phyloP scores from a whole-genome alignment of 2,888 invertebrate species.

The Cyrtodaria siliqua region DNA sequence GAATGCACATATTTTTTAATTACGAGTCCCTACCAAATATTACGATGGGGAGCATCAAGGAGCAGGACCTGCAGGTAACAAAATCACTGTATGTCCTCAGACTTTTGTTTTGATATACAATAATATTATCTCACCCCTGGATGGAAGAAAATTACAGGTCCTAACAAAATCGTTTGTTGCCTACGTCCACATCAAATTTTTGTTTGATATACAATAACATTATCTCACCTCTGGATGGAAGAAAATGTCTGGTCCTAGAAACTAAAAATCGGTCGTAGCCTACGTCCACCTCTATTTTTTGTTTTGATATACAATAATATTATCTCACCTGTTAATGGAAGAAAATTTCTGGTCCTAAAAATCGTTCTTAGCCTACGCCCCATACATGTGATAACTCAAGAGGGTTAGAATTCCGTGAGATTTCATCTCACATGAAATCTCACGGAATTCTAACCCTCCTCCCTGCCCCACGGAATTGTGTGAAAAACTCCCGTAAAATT shows the following conservation, averaged over 20 bases:
- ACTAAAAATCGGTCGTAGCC: conserved; percentile 98
- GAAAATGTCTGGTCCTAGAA: conserved; percentile 99
- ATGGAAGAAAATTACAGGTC: conserved; percentile 99
- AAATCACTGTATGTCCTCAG: conserved; percentile 89
- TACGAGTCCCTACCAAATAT: too few relatives aligned
- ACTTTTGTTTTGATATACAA: conserved; percentile 95
- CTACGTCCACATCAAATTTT: too few relatives aligned
- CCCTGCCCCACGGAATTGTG: too few relatives aligned
- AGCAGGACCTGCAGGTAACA: too few relatives aligned
- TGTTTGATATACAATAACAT: too few relatives aligned
- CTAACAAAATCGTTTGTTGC: conserved; percentile 98
- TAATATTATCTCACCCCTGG: conserved; percentile 95
- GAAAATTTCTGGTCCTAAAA: conserved; percentile 99
- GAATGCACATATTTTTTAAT: too few relatives aligned
- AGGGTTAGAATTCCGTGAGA: too few relatives aligned
- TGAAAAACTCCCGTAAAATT: too few relatives aligned
- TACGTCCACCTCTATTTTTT: conserved; percentile 96
- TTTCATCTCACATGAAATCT: too few relatives aligned
- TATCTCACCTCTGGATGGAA: conserved; percentile 97
- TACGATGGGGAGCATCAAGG: too few relatives aligned
- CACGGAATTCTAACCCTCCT: too few relatives aligned
- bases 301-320: conserved; percentile 96
- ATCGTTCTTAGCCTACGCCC: conserved; percentile 99
- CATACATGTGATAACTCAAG: too few relatives aligned
- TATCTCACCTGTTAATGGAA: conserved; percentile 97